Evolutionary conservation across 1,140 invertebrate genomes (phyloP).

Genomic region (Eumeta japonica): DNA sequence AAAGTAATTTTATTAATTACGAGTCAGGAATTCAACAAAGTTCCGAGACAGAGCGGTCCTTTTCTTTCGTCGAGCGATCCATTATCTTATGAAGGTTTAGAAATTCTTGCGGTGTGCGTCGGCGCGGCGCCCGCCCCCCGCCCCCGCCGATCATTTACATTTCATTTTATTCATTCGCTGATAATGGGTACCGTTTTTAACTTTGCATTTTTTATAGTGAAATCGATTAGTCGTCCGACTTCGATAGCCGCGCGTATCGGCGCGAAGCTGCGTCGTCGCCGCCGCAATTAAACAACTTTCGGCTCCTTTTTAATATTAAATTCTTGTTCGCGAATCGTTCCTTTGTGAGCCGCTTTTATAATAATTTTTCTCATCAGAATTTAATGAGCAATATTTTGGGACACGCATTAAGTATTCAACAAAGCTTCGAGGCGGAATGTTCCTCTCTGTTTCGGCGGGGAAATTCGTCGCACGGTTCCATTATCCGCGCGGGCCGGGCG

Average conservation of each 20-base stretch:
- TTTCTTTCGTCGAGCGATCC: conserved; percentile 49
- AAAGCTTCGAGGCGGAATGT: conserved; percentile 12
- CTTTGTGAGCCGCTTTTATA: too few relatives aligned
- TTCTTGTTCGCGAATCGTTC: too few relatives aligned
- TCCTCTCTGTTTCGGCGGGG: not conserved
- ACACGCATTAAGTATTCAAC: conserved; percentile 18
- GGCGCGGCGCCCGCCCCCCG: too few relatives aligned
- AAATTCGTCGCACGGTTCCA: conserved; percentile 17
- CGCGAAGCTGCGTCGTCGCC: not conserved
- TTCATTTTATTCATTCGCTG: not conserved
- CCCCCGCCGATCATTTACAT: not conserved
- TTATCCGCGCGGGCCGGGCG: conserved; percentile 5
- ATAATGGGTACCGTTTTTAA: not conserved
- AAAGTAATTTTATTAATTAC: conserved; percentile 60
- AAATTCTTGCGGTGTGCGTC: conserved; percentile 46
- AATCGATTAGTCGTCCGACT: not conserved
- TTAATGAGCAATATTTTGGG: conserved; percentile 16
- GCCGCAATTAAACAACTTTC: not conserved
- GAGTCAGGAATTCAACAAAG: conserved; percentile 57
- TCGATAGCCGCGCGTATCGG: not conserved
- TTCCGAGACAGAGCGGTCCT: conserved; percentile 48
- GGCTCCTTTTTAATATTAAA: too few relatives aligned
- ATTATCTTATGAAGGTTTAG: conserved; percentile 59
- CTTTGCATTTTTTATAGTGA: not conserved
- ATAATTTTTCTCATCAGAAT: too few relatives aligned